Percentiles rank a stretch among this genome's conserved stretches.
Evolutionary conservation across 2,797 vertebrate species (phyloP).

Genomic region (Crenichthys baileyi): DNA sequence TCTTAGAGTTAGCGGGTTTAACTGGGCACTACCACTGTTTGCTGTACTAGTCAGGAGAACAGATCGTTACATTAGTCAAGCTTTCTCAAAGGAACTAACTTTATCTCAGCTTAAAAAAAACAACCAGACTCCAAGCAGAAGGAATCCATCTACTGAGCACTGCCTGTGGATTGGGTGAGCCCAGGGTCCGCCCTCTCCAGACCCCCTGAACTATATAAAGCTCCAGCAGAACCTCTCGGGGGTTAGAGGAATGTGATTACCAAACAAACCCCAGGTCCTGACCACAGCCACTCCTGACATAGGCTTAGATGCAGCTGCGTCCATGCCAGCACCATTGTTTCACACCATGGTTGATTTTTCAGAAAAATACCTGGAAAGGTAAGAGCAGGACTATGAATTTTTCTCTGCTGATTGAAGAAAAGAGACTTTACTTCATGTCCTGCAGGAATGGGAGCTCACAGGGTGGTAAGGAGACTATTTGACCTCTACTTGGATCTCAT

Average conservation of each 20-base stretch:
- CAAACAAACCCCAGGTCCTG: conserved; percentile 68
- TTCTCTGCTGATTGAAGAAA: background rate
- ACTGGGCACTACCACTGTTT: background rate
- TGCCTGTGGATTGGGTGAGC: conserved; percentile 77
- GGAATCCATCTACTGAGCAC: conserved; percentile 55
- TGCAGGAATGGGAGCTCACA: conserved; percentile 33
- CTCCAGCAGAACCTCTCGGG: conserved; percentile 60
- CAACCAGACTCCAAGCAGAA: conserved; percentile 38
- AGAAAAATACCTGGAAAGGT: conserved; percentile 91
- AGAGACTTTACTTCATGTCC: conserved; percentile 1
- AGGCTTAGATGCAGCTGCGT: conserved; percentile 64
- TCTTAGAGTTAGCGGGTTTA: conserved; percentile 1
- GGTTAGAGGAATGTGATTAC: conserved; percentile 78
- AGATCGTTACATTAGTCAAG: conserved; percentile 9
- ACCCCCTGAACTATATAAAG: conserved; percentile 81
- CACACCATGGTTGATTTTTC: conserved; percentile 87
- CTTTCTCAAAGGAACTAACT: conserved; percentile 18
- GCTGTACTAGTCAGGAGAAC: background rate
- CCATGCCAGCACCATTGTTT: conserved; percentile 69
- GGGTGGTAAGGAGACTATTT: conserved; percentile 49
- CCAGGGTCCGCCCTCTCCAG: conserved; percentile 62
- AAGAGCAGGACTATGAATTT: conserved; percentile 59
- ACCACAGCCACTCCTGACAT: conserved; percentile 43
- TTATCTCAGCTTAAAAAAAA: conserved; percentile 12
- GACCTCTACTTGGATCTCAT: conserved; percentile 71